A percentile compares a stretch with the other conserved stretches of the same genome.
phyloP scores from a whole-genome alignment of 2,113 vertebrate genomes.

The Hypanus sabinus region DNA sequence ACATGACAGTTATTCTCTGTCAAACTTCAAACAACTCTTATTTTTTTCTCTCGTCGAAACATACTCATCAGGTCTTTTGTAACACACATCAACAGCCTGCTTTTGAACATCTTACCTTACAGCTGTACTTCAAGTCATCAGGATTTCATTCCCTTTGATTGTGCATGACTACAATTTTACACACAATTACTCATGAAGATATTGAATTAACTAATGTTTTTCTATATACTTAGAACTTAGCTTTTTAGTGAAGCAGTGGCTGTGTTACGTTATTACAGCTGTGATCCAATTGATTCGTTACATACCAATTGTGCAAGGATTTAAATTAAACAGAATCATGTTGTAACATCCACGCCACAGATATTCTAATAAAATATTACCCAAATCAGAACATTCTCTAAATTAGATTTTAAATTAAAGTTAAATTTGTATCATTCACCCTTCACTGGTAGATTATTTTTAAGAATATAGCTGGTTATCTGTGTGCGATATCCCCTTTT shows the following conservation, averaged over 20 bases:
- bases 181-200: neutral
- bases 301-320: neutral
- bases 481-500: neutral
- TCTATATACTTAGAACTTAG: neutral
- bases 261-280: neutral
- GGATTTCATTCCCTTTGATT: neutral
- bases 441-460: neutral
- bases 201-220: neutral
- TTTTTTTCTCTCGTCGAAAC: neutral
- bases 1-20: neutral
- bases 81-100: neutral
- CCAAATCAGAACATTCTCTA: neutral
- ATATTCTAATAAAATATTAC: neutral
- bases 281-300: neutral
- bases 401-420: neutral
- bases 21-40: neutral
- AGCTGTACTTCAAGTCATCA: neutral
- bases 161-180: neutral
- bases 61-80: neutral
- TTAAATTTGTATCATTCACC: neutral
- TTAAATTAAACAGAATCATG: neutral
- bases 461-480: neutral
- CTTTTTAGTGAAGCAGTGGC: neutral
- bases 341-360: neutral
- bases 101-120: neutral